These are phyloP conservation scores for Trichogramma dendrolimi DNA, from an alignment of 2,888 invertebrate species.

Conservation along the genomic window DNA sequence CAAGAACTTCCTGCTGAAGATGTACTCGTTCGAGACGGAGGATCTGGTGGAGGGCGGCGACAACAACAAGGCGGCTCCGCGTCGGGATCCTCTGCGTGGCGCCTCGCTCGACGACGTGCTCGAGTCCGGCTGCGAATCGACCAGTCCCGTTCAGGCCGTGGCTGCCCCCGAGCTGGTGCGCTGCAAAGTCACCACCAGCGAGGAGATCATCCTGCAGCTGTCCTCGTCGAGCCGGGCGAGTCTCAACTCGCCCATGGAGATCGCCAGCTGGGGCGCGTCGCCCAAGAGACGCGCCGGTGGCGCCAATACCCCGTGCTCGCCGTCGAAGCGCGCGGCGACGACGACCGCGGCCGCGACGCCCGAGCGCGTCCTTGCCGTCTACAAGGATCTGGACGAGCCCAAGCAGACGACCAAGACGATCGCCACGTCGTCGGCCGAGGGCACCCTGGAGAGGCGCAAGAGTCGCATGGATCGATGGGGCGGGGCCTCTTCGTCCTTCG, in stretches of 20 bases:
- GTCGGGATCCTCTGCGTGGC: constrained; percentile 39
- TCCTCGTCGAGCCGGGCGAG: constrained; percentile 34
- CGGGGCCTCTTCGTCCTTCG: constrained; percentile 40
- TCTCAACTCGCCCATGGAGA: constrained; percentile 36
- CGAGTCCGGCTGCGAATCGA: constrained; percentile 36
- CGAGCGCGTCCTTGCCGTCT: constrained; percentile 23
- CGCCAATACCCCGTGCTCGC: constrained; percentile 42
- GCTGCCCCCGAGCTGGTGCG: constrained; percentile 42
- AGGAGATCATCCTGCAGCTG: constrained; percentile 37
- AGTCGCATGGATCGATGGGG: constrained; percentile 38
- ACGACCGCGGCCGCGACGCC: constrained; percentile 31
- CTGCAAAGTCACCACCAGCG: constrained; percentile 47
- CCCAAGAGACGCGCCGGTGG: constrained; percentile 33
- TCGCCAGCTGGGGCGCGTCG: constrained; percentile 42
- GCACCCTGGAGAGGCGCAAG: constrained; percentile 36
- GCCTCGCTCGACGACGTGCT: constrained; percentile 43
- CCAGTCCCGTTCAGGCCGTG: constrained; percentile 22
- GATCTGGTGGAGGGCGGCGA: constrained; percentile 38
- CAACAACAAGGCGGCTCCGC: constrained; percentile 29
- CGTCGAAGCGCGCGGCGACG: constrained; percentile 40
- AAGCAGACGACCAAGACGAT: constrained; percentile 29
- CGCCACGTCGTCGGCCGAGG: constrained; percentile 36
- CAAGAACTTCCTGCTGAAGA: constrained; percentile 46
- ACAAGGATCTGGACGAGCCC: constrained; percentile 23
- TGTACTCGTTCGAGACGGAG: constrained; percentile 50